These are phyloP conservation scores for Tamias sibiricus DNA, from an alignment of 2,113 vertebrate species.

Conservation along the genomic window DNA sequence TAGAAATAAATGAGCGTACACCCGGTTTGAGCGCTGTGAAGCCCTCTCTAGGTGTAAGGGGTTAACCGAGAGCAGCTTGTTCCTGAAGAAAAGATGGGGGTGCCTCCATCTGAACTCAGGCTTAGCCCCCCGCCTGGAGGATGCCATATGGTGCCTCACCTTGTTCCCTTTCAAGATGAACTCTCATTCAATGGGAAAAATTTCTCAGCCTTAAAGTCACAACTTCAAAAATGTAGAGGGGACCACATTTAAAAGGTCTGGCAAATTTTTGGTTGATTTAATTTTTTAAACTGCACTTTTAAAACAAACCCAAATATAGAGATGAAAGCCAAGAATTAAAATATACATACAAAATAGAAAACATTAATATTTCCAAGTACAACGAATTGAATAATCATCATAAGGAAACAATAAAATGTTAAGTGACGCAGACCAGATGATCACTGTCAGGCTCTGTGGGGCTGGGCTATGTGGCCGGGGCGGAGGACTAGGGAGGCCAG, in stretches of 20 bases:
- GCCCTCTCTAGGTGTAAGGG: not conserved
- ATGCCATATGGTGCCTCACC: conserved; percentile 73
- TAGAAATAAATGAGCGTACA: not conserved
- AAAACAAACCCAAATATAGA: conserved; percentile 82
- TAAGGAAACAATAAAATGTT: conserved; percentile 86
- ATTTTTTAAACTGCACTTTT: conserved; percentile 76
- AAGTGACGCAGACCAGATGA: conserved; percentile 83
- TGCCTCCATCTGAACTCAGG: not conserved
- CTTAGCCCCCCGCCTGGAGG: conserved; percentile 51
- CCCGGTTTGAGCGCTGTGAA: not conserved
- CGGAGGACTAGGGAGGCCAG: not conserved
- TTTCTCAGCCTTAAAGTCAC: conserved; percentile 73
- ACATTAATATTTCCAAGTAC: conserved; percentile 83
- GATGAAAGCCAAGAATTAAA: conserved; percentile 86
- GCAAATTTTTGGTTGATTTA: conserved; percentile 67
- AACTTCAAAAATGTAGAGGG: conserved; percentile 76
- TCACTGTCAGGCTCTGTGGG: not conserved
- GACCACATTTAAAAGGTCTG: conserved; percentile 75
- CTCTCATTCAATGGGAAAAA: conserved; percentile 69
- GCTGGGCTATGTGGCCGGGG: not conserved
- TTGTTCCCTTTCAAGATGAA: conserved; percentile 80
- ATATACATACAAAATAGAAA: conserved; percentile 83
- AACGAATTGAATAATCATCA: conserved; percentile 83
- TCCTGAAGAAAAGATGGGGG: not conserved
- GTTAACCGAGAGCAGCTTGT: conserved; percentile 15